These are phyloP conservation scores for Schizopygopsis malacanthus DNA, from an alignment of 2,797 vertebrate genomes.

Conservation along the genomic window DNA sequence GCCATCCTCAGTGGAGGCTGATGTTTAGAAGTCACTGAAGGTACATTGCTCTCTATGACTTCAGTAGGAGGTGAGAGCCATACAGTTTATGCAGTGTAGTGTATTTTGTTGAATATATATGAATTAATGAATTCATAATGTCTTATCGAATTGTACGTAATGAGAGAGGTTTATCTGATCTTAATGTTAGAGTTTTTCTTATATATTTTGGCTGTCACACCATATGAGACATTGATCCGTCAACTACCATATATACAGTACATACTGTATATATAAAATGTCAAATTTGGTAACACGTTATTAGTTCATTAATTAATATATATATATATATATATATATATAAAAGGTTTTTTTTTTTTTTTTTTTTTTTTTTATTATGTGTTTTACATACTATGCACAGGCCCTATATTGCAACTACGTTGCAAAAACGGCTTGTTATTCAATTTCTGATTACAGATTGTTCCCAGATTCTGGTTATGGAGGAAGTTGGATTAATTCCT, in stretches of 20 bases:
- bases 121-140: neutral
- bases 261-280: no score
- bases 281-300: no score
- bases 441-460: neutral
- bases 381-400: neutral
- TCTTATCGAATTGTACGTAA: neutral
- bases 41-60: neutral
- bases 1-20: neutral
- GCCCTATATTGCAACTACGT: neutral
- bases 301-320: no score
- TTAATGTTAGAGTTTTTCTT: no score
- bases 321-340: no score
- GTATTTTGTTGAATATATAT: neutral
- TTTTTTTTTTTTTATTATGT: no score
- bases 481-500: slow-evolving; percentile 1
- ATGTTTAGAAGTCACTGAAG: slow-evolving; percentile 38
- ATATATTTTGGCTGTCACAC: no score
- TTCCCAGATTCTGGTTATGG: neutral
- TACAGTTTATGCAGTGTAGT: neutral
- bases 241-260: no score
- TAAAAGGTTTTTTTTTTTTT: no score
- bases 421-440: neutral
- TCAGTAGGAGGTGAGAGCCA: neutral
- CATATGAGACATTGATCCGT: no score
- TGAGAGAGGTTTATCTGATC: no score